phyloP scores from a whole-genome alignment of 2,888 invertebrate species.

The Tholera decimalis region DNA sequence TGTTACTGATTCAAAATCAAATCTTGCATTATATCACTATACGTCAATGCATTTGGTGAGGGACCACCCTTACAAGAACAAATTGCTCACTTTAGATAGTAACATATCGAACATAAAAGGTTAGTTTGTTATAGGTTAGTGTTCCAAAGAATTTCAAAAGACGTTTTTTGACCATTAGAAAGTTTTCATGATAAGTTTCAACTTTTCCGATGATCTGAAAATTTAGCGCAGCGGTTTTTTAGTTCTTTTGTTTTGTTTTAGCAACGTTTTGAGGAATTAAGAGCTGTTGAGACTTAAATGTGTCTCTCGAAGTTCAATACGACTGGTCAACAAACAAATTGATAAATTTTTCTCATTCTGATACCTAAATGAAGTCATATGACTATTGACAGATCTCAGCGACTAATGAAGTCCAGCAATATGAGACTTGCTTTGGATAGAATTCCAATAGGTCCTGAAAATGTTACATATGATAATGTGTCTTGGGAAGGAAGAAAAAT shows the following conservation, averaged over 20 bases:
- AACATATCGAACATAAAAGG: constrained; percentile 1
- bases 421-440: too few relatives aligned
- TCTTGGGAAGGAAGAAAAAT: too few relatives aligned
- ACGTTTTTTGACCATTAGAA: constrained; percentile 49
- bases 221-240: constrained; percentile 10
- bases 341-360: background rate
- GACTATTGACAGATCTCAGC: too few relatives aligned
- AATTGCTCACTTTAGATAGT: background rate
- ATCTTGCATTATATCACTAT: too few relatives aligned
- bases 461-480: too few relatives aligned
- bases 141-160: background rate
- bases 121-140: constrained; percentile 36
- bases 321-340: background rate
- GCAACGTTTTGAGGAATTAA: background rate
- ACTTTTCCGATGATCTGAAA: constrained; percentile 56
- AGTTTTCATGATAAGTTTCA: constrained; percentile 53
- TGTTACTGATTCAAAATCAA: too few relatives aligned
- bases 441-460: too few relatives aligned
- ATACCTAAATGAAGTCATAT: background rate
- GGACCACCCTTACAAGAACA: background rate
- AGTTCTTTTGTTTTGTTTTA: constrained; percentile 1
- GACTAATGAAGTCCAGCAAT: too few relatives aligned
- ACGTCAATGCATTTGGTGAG: too few relatives aligned
- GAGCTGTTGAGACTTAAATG: background rate
- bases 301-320: background rate